These are phyloP conservation scores for Petrocephalus schoutedeni DNA, from an alignment of 2,797 vertebrate genomes.

Conservation along the genomic window DNA sequence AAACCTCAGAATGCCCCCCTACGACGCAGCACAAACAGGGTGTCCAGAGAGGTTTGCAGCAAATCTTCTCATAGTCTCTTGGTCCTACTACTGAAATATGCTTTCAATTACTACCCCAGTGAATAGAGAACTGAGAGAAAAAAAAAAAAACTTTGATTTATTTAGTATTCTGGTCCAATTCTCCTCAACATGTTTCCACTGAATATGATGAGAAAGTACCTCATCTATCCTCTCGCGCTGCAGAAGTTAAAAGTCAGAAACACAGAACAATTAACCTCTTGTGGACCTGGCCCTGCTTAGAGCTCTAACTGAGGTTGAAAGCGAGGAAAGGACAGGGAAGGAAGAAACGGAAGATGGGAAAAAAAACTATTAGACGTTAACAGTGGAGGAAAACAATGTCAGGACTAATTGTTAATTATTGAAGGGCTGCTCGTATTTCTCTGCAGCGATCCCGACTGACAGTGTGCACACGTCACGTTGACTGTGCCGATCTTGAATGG, in stretches of 20 bases:
- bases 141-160: conserved; percentile 72
- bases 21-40: background rate
- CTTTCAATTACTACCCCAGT: conserved; percentile 82
- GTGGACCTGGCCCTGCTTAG: conserved; percentile 33
- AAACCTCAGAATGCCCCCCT: background rate
- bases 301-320: background rate
- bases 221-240: conserved; percentile 74
- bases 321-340: background rate
- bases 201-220: conserved; percentile 78
- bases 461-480: background rate
- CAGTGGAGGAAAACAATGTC: conserved; percentile 33
- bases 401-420: conserved; percentile 39
- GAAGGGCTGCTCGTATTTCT: conserved; percentile 24
- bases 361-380: background rate
- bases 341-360: background rate
- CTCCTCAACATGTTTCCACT: conserved; percentile 73
- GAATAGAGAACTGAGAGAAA: conserved; percentile 52
- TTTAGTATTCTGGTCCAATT: conserved; percentile 68
- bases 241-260: conserved; percentile 75
- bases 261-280: conserved; percentile 66
- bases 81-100: conserved; percentile 58
- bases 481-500: background rate
- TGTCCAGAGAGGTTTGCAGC: background rate
- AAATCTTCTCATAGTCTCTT: conserved; percentile 21
- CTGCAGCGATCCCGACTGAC: background rate